These are phyloP conservation scores for Eueremaeus valkanovi DNA, from an alignment of 2,888 invertebrate genomes.

Conservation along the genomic window DNA sequence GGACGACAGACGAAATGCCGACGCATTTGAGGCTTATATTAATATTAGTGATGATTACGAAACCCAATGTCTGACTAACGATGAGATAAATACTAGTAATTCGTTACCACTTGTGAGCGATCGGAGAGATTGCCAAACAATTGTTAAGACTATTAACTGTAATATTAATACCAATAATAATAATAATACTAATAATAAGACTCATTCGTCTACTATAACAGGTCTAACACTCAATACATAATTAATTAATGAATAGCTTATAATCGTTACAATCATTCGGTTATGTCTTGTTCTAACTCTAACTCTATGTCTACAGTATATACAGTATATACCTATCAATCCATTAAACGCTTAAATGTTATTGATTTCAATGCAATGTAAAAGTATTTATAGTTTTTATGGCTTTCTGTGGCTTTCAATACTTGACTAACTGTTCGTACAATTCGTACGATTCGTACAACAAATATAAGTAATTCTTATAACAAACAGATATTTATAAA, in stretches of 20 bases:
- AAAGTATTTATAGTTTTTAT: not conserved
- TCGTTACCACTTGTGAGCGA: not conserved
- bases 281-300: not conserved
- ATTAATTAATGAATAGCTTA: not conserved
- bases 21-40: not conserved
- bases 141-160: no score
- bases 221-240: constrained; percentile 6
- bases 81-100: constrained; percentile 13
- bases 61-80: constrained; percentile 9
- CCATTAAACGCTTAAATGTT: not conserved
- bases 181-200: not conserved
- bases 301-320: no score
- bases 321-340: not conserved
- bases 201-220: constrained; percentile 30
- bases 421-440: not conserved
- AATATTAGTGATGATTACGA: not conserved
- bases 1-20: constrained; percentile 25
- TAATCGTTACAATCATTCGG: not conserved
- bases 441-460: no score
- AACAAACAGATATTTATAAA: no score
- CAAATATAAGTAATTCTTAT: not conserved
- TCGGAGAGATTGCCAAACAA: constrained; percentile 7
- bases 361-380: constrained; percentile 1
- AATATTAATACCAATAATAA: no score
- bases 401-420: not conserved